Base-by-base conservation (phyloP, 2,113 vertebrate species). In the Piaya cayana region DNA sequence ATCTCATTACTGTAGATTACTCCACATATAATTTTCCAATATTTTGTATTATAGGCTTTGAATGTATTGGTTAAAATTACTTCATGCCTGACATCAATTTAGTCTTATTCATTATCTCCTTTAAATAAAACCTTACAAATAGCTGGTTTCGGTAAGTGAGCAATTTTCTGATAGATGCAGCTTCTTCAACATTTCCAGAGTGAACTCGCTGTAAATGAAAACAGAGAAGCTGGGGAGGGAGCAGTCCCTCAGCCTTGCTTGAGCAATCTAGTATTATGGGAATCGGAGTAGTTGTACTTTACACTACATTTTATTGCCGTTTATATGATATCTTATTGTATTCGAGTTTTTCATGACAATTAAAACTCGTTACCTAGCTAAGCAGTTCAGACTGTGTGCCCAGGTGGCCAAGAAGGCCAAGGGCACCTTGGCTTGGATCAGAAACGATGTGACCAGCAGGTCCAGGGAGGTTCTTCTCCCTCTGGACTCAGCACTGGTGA, bases 1-100 rank as follows among this genome's bases (percentile, higher is more conserved):
- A 97, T 98, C 98, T 98, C 93, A 80, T 98, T 98, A 97, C 97
- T 98, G 90, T 97, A 98, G 98, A 98, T 98, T 98, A 98, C 95
- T 52, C 92, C 93, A 97, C 95, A 95, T 97, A 92, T 96, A 97
- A 98, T 98, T 98, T 98, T 97, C 98, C 95, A 97, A 97, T 98
- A 97, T 98, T 98, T 97, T 96, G 84, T 97, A 95, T 97, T 95
- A 97, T 52, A 97, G 95, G 92, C 88, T 97, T 97, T 91, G 92
- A 98, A 97, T 91, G 94, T 96, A 95, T 96, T 96, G 94, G 97
- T 97, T 98, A 97, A 98, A 98, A 98, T 97, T 97, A 93, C 93
- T 97, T 96, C 86, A 91, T 93, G 95, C 92, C 92, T 97, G 96
- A 97, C 96, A 97, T 97, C 95, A 96, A 92, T 97, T 98, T 97